These are phyloP conservation scores for Chrysogorgia sp. DNA, from an alignment of 92 coral and sea anemone genomes.

Conservation along the genomic window DNA sequence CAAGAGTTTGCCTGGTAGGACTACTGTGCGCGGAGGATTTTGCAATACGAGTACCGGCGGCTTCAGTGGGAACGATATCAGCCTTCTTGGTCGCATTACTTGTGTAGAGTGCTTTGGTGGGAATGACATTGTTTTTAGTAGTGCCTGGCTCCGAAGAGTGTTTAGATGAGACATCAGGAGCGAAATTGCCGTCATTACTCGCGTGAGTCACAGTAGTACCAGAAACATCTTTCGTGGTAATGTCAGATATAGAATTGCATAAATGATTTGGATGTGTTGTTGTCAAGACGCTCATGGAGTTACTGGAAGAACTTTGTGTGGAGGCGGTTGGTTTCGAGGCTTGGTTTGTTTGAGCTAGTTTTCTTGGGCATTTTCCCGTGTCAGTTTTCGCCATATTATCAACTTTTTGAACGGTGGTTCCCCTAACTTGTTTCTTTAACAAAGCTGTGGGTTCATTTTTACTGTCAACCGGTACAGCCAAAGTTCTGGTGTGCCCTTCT, in stretches of 20 bases:
- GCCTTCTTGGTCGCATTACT: background rate
- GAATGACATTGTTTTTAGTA: background rate
- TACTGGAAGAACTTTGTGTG: background rate
- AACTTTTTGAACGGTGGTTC: background rate
- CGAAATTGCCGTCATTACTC: background rate
- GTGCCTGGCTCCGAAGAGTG: background rate
- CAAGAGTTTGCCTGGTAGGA: no score
- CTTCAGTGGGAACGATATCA: background rate
- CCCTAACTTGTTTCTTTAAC: background rate
- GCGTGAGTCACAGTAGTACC: background rate
- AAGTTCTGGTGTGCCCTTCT: slow-evolving; percentile 33
- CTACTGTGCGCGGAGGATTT: no score
- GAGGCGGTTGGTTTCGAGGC: background rate
- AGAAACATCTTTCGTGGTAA: background rate
- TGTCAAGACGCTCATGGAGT: background rate
- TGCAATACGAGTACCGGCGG: background rate
- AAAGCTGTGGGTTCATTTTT: background rate
- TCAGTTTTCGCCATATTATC: background rate
- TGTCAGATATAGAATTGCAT: background rate
- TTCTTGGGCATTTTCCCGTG: background rate
- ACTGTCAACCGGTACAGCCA: slow-evolving; percentile 22
- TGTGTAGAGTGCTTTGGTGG: background rate
- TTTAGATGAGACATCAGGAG: background rate
- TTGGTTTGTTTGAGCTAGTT: background rate
- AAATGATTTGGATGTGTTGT: background rate